Conservation (phyloP, 2,888 invertebrate species). For the Stegana nigrithorax region DNA sequence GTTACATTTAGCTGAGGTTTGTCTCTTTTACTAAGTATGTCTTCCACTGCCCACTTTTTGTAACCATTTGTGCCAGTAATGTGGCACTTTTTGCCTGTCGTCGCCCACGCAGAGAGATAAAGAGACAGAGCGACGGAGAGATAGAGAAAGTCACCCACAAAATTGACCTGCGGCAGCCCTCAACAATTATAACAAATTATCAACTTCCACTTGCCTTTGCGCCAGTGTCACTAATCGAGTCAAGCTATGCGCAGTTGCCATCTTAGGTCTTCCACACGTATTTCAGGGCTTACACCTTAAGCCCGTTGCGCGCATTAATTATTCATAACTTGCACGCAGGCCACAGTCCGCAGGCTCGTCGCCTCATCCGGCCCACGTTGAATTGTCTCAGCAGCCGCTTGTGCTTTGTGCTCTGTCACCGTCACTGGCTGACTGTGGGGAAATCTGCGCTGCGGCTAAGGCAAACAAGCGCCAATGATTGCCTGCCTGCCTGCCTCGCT, state of each 20-base stretch:
- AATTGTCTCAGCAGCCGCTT: slow-evolving; percentile 22
- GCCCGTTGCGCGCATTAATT: slow-evolving; percentile 41
- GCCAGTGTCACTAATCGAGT: no score
- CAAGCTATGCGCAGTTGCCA: no score
- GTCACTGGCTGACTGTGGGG: slow-evolving; percentile 41
- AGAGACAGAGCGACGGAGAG: no score
- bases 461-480: no score
- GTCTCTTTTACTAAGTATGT: not conserved
- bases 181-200: slow-evolving; percentile 59
- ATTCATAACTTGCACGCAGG: slow-evolving; percentile 49
- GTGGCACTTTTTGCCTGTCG: no score
- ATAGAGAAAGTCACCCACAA: slow-evolving; percentile 37
- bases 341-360: not conserved
- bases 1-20: not conserved
- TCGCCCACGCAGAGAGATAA: no score
- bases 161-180: slow-evolving; percentile 56
- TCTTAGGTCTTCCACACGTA: not conserved
- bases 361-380: not conserved
- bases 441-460: slow-evolving; percentile 36
- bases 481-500: slow-evolving; percentile 28
- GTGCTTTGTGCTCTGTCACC: slow-evolving; percentile 8
- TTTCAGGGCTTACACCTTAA: slow-evolving; percentile 12
- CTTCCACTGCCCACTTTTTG: no score
- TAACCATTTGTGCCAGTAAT: not conserved
- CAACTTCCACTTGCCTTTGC: slow-evolving; percentile 42